These are phyloP conservation scores for Sesamia inferens DNA, from an alignment of 2,888 invertebrate species.

Conservation along the genomic window DNA sequence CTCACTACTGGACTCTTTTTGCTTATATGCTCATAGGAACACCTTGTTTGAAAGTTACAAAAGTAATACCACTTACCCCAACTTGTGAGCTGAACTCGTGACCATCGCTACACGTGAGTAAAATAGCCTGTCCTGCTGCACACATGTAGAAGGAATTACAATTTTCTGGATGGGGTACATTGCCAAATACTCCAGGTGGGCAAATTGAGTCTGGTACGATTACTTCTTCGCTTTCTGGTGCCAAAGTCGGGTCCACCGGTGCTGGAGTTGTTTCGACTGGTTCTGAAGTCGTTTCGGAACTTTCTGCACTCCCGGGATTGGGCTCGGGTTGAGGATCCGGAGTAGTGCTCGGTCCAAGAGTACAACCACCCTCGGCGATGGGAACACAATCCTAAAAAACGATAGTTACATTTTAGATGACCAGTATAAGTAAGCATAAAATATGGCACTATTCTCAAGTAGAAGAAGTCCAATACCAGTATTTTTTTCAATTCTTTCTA, in stretches of 20 bases:
- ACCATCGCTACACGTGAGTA: background rate
- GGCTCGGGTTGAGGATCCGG: constrained; percentile 12
- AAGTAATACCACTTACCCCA: background rate
- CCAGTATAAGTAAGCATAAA: too few relatives aligned
- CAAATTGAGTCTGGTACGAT: background rate
- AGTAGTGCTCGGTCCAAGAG: constrained; percentile 20
- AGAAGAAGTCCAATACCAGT: background rate
- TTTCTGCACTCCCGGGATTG: constrained; percentile 19
- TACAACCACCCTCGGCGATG: constrained; percentile 42
- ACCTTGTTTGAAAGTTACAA: background rate
- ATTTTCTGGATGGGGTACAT: too few relatives aligned
- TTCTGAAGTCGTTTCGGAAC: background rate
- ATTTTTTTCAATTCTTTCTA: too few relatives aligned
- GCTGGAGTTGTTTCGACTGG: background rate
- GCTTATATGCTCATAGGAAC: too few relatives aligned
- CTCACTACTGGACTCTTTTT: too few relatives aligned
- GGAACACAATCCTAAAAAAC: constrained; percentile 20
- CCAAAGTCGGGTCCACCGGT: constrained; percentile 30
- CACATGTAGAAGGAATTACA: too few relatives aligned
- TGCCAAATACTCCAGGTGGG: too few relatives aligned
- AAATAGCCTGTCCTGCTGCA: too few relatives aligned
- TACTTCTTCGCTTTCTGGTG: constrained; percentile 10
- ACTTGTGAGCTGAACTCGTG: background rate
- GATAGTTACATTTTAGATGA: fast-evolving
- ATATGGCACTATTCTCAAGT: background rate